Evolutionary conservation across 2,797 vertebrate species (phyloP).

Genomic region (Pseudomugil tenellus): DNA sequence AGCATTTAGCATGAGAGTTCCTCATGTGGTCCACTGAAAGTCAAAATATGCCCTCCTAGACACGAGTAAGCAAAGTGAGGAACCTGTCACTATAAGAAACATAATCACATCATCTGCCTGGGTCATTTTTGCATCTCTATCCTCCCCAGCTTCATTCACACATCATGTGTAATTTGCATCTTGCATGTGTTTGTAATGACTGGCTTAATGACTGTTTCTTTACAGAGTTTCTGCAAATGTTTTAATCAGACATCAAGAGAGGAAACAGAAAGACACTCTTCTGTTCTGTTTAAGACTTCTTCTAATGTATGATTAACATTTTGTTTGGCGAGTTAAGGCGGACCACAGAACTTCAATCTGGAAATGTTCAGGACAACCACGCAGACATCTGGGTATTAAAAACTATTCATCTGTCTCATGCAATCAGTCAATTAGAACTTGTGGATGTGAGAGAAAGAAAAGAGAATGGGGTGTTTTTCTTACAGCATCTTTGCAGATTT

Average conservation of each 20-base stretch:
- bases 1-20: no score
- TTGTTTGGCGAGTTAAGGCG: conserved; percentile 29
- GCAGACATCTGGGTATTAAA: conserved; percentile 24
- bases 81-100: conserved; percentile 37
- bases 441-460: not conserved
- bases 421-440: conserved; percentile 1
- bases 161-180: conserved; percentile 43
- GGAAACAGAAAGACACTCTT: conserved; percentile 23
- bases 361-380: conserved; percentile 29
- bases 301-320: conserved; percentile 50
- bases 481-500: not conserved
- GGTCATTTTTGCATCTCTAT: conserved; percentile 16
- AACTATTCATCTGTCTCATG: not conserved
- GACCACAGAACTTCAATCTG: conserved; percentile 40
- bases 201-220: conserved; percentile 37
- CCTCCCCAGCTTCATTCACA: conserved; percentile 29
- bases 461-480: not conserved
- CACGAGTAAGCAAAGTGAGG: not conserved
- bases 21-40: conserved; percentile 12
- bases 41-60: conserved; percentile 23
- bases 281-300: conserved; percentile 36
- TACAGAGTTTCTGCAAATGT: conserved; percentile 19
- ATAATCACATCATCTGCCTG: conserved; percentile 31
- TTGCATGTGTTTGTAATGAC: conserved; percentile 45
- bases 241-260: conserved; percentile 55